Evolutionary conservation across 2,113 vertebrate species (phyloP).

Genomic region (Rhipidura dahli): DNA sequence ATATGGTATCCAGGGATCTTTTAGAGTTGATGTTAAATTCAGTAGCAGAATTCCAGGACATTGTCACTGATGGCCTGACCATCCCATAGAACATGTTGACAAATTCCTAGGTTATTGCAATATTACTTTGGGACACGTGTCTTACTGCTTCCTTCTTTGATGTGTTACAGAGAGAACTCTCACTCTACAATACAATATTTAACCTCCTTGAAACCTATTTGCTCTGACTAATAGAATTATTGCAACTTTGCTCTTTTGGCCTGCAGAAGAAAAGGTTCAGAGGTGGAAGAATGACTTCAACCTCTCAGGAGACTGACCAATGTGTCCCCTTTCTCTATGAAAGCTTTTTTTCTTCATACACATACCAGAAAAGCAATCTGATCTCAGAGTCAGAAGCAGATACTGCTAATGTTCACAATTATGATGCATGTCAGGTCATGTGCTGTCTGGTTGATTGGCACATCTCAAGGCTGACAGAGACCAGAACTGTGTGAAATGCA

Average conservation of each 20-base stretch:
- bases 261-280: neutral
- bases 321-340: neutral
- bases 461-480: neutral
- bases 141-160: neutral
- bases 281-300: neutral
- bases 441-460: neutral
- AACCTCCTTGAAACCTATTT: neutral
- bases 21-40: neutral
- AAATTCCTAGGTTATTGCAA: neutral
- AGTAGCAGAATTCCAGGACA: neutral
- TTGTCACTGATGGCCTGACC: neutral
- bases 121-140: neutral
- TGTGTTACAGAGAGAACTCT: neutral
- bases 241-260: neutral
- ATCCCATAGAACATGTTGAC: neutral
- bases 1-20: neutral
- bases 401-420: neutral
- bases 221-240: neutral
- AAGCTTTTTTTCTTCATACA: neutral
- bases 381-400: neutral
- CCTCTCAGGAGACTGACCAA: neutral
- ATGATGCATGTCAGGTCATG: neutral
- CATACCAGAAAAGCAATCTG: neutral
- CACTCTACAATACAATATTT: neutral
- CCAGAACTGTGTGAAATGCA: neutral